Conservation (phyloP, 2,888 invertebrate genomes). For the Hemistola chrysoprasaria region DNA sequence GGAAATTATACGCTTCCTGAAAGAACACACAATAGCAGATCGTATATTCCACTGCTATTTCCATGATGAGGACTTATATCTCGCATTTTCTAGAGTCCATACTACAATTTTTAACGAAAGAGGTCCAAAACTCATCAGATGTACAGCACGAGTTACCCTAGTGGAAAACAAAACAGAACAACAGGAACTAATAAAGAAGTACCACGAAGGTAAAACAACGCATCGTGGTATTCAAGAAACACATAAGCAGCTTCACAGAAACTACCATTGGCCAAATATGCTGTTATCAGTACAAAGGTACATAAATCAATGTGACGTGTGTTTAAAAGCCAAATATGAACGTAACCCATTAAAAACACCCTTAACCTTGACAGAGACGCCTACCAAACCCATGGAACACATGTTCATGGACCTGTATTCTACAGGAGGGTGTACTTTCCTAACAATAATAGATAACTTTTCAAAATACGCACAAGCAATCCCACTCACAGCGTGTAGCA, state of each 20-base stretch:
- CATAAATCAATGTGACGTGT: constrained; percentile 35
- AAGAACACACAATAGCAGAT: constrained; percentile 16
- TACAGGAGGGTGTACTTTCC: not conserved
- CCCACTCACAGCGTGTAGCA: too few relatives aligned
- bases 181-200: constrained; percentile 7
- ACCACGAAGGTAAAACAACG: constrained; percentile 13
- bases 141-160: constrained; percentile 5
- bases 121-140: constrained; percentile 8
- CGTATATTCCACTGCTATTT: constrained; percentile 17
- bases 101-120: constrained; percentile 5
- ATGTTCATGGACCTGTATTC: not conserved
- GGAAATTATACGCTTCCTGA: constrained; percentile 22
- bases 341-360: constrained; percentile 30
- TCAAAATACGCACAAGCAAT: too few relatives aligned
- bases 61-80: constrained; percentile 15
- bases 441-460: too few relatives aligned
- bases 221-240: constrained; percentile 13
- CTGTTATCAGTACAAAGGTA: constrained; percentile 28
- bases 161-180: constrained; percentile 1
- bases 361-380: constrained; percentile 27
- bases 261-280: constrained; percentile 22
- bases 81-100: constrained; percentile 3
- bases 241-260: constrained; percentile 9
- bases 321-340: constrained; percentile 36
- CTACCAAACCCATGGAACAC: too few relatives aligned